Base-by-base conservation (phyloP, 2,797 vertebrate species). In the Pteronotus mesoamericanus region DNA sequence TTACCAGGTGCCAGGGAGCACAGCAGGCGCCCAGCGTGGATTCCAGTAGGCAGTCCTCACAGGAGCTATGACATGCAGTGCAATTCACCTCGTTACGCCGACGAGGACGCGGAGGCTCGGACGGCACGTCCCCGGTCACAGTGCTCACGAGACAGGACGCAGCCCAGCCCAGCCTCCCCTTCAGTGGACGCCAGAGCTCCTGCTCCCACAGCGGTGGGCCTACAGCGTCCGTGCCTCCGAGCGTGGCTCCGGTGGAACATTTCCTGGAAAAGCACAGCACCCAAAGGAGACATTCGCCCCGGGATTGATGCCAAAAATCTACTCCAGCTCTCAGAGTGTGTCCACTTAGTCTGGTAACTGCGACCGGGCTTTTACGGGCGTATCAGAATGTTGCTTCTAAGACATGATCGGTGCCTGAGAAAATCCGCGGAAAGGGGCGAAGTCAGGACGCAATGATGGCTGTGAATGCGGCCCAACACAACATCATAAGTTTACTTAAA, bases 321-420 rank as follows among this genome's bases (percentile, higher is more conserved):
- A 9, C 71, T 61, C 29, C 37, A 72, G 57, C 29, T 59, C 32
- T 72, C 66, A 46, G 61, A 71, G 34, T 85, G 91, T 48, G 92
- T 68, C 78, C 83, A 6, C 59, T 77, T n/a, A 37, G 26, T 32
- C 59, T 55, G 34, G 51, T 51, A 89, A 24, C 8, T 22, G 44
- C n/a, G 39, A 24, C 14, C 72, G 34, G 68, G 37, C 68, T 71
- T 92, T 91, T 66, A 69, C 34, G 10, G 59, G 66, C 84, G 48
- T 64, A 46, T 21, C 64, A 34, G 86, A 90, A 88, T 44, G 15
- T 44, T 79, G 77, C 86, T 96, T 88, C 88, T 90, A 51, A 95
- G 42, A 82, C 22, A 24, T 55, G 57, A 26, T 82, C 51, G 91
- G 46, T 77, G 89, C 59, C 18, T 74, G 72, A 71, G 55, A 59